phyloP scores from a whole-genome alignment of 2,888 invertebrate genomes.

The Atethmia centrago region DNA sequence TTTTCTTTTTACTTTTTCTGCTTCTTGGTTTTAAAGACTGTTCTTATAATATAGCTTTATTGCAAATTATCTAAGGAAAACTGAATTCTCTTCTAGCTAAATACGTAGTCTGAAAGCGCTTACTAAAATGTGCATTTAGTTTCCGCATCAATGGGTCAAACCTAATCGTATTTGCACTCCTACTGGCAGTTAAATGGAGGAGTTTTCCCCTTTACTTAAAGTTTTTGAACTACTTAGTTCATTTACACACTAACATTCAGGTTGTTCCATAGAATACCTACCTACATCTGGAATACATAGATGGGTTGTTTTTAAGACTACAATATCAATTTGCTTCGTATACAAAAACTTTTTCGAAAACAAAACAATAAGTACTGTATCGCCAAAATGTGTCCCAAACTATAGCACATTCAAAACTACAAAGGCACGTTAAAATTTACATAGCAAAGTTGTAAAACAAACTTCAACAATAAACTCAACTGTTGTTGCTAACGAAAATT shows the following conservation, averaged over 20 bases:
- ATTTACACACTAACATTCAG: no score
- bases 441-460: constrained; percentile 50
- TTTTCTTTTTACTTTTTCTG: no score
- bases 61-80: neutral
- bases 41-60: neutral
- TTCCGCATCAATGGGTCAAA: constrained; percentile 7
- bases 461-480: constrained; percentile 51
- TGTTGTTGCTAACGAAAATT: constrained; percentile 64
- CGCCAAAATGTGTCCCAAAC: constrained; percentile 22
- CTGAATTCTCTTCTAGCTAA: neutral
- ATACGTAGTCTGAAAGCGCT: neutral
- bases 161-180: constrained; percentile 9
- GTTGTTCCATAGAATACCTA: no score
- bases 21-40: no score
- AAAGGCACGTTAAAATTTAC: constrained; percentile 50
- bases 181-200: neutral
- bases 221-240: neutral
- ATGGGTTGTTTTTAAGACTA: neutral
- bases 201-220: neutral
- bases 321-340: neutral
- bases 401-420: constrained; percentile 40
- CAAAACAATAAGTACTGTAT: neutral
- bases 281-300: neutral
- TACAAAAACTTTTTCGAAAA: neutral
- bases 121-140: constrained; percentile 5